A percentile compares a stretch with the other conserved stretches of the same genome.
Conservation (phyloP, 2,888 invertebrate species). For the Hipparchia semele region DNA sequence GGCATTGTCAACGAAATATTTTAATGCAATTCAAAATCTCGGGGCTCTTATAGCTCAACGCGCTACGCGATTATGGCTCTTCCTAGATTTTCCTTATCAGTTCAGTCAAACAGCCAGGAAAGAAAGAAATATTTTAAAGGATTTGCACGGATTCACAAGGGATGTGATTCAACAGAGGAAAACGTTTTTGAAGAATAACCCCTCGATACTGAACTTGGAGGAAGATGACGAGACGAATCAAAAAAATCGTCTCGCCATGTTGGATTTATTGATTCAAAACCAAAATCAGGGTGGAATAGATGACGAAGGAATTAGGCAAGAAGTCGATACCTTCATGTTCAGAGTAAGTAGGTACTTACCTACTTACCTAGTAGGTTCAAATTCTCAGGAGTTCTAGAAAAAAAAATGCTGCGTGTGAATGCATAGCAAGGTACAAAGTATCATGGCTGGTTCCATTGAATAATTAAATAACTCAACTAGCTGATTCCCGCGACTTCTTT, state of each 20-base stretch:
- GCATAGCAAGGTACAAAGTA: too few species aligned
- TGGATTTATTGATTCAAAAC: slow-evolving; percentile 85
- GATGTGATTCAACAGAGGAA: slow-evolving; percentile 72
- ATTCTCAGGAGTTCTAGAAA: too few species aligned
- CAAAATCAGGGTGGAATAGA: slow-evolving; percentile 81
- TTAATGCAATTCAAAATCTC: slow-evolving; percentile 65
- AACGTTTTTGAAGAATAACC: slow-evolving; percentile 42
- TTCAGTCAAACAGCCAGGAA: slow-evolving; percentile 20
- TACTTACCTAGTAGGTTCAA: too few species aligned
- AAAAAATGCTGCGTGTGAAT: too few species aligned
- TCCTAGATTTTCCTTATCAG: slow-evolving; percentile 28
- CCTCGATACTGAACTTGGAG: slow-evolving; percentile 30
- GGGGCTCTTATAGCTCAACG: slow-evolving; percentile 32
- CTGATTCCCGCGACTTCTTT: too few species aligned
- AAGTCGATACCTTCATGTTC: slow-evolving; percentile 89
- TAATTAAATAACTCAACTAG: too few species aligned
- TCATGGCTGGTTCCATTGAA: too few species aligned
- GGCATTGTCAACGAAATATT: slow-evolving; percentile 66
- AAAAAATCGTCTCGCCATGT: slow-evolving; percentile 75
- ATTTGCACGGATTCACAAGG: slow-evolving; percentile 78
- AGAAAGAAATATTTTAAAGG: slow-evolving; percentile 52
- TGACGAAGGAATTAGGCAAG: slow-evolving; percentile 84
- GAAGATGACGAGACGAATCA: slow-evolving; percentile 37
- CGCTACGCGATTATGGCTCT: slow-evolving; percentile 32
- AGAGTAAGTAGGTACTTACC: slow-evolving; percentile 66